Base-by-base conservation (phyloP, 2,797 vertebrate species). In the Helostoma temminkii region DNA sequence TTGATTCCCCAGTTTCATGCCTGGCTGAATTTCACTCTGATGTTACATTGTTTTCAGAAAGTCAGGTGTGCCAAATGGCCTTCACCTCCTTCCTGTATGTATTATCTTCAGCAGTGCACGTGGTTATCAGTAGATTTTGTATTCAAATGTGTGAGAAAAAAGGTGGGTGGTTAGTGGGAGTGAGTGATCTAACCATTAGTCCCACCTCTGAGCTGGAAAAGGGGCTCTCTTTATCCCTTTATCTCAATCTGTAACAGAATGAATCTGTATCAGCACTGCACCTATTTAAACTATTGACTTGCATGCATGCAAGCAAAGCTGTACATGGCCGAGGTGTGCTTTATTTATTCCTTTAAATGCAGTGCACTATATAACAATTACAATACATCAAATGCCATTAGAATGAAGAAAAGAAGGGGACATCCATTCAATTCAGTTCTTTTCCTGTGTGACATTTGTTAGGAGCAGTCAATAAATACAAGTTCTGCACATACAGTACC, bases 1-100 rank as follows among this genome's bases (percentile, higher is more conserved):
- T 93, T 50, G 90, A 92, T 90, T 83, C 39, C 47, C 18, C 50
- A 50, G 70, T 90, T 92, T 91, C 74, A 80, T 63, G 87, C 87
- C 82, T 76, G 83, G 78, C 86, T 85, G 84, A 79, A 62, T 88
- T 75, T 81, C 68, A 71, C 73, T 67, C 37, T 60, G 39, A 50
- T 74, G 78, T 78, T 83, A 78, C 78, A 76, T 80, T 78, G 71
- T 88, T 86, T 83, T 81, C 60, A 76, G 39, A 84, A 78, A 71
- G 54, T 73, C 68, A 78, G 82, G 81, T 80, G 67, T 47, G 71
- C 80, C 82, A 57, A 71, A 82, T 22, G 30, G 24, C 60, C 41
- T 45, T 62, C 5, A 3, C 47, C 36, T 45, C 28, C 64, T 75
- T 73, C 47, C 60, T 66, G 58, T 49, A 21, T 58, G 41, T 39